These are phyloP conservation scores for Pelobates fuscus DNA, from an alignment of 2,113 vertebrate species.

Conservation along the genomic window DNA sequence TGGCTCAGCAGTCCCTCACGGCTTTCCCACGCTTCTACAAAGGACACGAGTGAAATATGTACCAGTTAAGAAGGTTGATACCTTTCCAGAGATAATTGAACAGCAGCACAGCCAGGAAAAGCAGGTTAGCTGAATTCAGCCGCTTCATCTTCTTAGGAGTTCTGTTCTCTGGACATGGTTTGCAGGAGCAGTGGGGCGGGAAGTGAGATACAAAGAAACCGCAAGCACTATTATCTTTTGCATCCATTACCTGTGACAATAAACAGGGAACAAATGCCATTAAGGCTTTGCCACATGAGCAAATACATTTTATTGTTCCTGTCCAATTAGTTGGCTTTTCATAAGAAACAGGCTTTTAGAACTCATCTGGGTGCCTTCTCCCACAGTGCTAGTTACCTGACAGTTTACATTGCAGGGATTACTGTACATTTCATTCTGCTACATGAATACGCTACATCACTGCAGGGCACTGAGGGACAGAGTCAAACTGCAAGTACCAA, in stretches of 20 bases:
- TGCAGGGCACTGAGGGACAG: neutral
- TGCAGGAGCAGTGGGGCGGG: slow-evolving; percentile 30
- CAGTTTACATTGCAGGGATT: slow-evolving; percentile 28
- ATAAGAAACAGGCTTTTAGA: slow-evolving; percentile 28
- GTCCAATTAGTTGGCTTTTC: slow-evolving; percentile 34
- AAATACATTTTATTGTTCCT: slow-evolving; percentile 43
- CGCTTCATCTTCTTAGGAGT: slow-evolving; percentile 48
- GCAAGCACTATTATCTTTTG: slow-evolving; percentile 47
- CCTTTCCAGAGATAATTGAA: slow-evolving; percentile 49
- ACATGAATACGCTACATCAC: slow-evolving; percentile 21
- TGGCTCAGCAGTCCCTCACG: neutral
- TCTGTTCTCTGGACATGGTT: slow-evolving; percentile 43
- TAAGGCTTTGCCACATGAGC: slow-evolving; percentile 42
- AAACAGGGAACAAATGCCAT: slow-evolving; percentile 45
- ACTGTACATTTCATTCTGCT: slow-evolving; percentile 30
- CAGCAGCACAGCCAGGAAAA: slow-evolving; percentile 30
- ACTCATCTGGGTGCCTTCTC: slow-evolving; percentile 40
- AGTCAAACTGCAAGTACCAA: neutral
- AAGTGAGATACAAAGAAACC: slow-evolving; percentile 44
- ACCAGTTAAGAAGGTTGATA: neutral
- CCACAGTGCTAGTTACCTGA: slow-evolving; percentile 19
- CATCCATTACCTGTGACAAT: slow-evolving; percentile 51
- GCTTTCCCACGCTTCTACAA: neutral
- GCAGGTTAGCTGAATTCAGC: slow-evolving; percentile 42
- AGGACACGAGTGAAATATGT: slow-evolving; percentile 19